A percentile compares a stretch with the other conserved stretches of the same genome.
These are phyloP conservation scores for Schizopygopsis pylzovi DNA, from an alignment of 2,797 vertebrate genomes.

Conservation along the genomic window DNA sequence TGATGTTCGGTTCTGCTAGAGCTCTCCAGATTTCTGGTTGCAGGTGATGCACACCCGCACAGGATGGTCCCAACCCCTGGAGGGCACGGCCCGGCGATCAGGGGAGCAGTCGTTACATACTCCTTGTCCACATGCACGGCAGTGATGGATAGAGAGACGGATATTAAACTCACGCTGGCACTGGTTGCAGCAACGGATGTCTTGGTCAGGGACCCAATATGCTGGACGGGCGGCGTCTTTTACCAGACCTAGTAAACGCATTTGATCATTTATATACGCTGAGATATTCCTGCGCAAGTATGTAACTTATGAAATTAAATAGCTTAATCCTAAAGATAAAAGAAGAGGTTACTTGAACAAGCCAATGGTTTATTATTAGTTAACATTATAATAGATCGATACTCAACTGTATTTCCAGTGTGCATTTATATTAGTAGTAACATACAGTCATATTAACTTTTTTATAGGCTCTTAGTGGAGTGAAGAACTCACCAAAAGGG, in stretches of 20 bases:
- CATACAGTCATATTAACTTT: neutral
- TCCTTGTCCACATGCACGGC: conserved; percentile 95
- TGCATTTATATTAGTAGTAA: neutral
- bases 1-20: conserved; percentile 80
- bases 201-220: conserved; percentile 98
- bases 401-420: too few species aligned
- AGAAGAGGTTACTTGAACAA: neutral
- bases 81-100: conserved; percentile 90
- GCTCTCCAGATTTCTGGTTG: conserved; percentile 93
- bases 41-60: conserved; percentile 93
- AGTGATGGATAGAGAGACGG: conserved; percentile 97
- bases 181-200: conserved; percentile 89
- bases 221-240: conserved; percentile 95
- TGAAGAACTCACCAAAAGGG: conserved; percentile 84
- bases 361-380: neutral
- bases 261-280: neutral
- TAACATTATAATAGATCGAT: neutral
- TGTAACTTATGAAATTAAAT: neutral
- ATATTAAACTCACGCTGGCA: conserved; percentile 92
- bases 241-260: conserved; percentile 82
- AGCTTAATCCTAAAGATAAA: neutral
- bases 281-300: neutral
- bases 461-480: neutral
- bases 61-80: conserved; percentile 97
- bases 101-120: conserved; percentile 95